Base-by-base conservation (phyloP, 2,888 invertebrate species). In the Strigamia transsilvanica region DNA sequence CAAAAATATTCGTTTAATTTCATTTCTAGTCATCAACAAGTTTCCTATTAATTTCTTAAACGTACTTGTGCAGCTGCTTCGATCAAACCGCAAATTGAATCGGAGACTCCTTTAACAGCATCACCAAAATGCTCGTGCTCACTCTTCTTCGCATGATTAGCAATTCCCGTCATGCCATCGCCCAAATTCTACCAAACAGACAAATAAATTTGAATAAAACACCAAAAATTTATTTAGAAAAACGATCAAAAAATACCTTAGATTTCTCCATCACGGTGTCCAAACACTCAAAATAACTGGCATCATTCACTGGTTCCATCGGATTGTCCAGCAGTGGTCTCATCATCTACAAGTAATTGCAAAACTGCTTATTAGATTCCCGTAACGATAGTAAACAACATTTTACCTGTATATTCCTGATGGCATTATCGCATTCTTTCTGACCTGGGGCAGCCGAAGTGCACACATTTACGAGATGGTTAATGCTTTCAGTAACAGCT, bases 361-460 rank as follows among this genome's bases (percentile, higher is more conserved):
- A 80, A 23, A 41, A 18, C n/a, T 41, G 10, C 5, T 46, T 81
- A 34, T 23, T 32, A 5, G 51, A 80, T 91, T 80, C 18, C 0
- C 21, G 10, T 21, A 80, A 10, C 7, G 42, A 21, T 13, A 46
- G 5, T 41, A 42, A n/a, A 32, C 13, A 4, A 12, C 73, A 5
- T 27, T 73, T 21, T 83, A 88, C 88, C 88, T 95, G 94, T 83
- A 99, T 97, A 87, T 95, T 94, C 84, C 98, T 91, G 82, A 98
- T 93, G 0, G 98, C 98, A 85, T 95, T 97, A 87, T 96, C 97
- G 89, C 99, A 99, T 87, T 99, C 98, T 88, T 95, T 96, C 89
- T 98, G 97, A 0, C 98, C 97, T 0, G 98, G 98, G 0, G 96
- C 95, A 0, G 96, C 95, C 46, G 93, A 93, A 0, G 96, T 96